Conservation (phyloP, 2,888 invertebrate genomes). For the Tuta absoluta region DNA sequence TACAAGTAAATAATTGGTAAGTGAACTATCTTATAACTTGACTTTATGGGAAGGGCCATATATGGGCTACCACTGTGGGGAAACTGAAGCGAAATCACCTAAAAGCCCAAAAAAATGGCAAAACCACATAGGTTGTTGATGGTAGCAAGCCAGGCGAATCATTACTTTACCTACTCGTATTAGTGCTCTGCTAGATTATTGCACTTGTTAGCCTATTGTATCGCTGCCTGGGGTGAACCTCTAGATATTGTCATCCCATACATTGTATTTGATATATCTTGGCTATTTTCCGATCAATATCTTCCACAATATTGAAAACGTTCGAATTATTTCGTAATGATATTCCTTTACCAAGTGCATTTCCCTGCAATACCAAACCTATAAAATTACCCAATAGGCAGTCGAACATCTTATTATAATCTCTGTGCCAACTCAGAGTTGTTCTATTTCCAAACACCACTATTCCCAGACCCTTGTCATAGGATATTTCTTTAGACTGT, state of each 20-base stretch:
- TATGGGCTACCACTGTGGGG: no score
- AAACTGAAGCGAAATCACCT: no score
- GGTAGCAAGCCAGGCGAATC: no score
- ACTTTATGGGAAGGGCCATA: no score
- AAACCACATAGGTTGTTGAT: no score
- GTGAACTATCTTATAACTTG: constrained; percentile 73
- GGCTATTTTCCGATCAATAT: not conserved
- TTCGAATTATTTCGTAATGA: not conserved
- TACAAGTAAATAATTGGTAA: constrained; percentile 99
- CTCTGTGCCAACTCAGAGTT: constrained; percentile 32
- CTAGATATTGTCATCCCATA: no score
- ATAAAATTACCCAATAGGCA: constrained; percentile 29
- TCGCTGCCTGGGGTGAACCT: no score
- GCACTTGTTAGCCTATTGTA: no score
- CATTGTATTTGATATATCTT: not conserved
- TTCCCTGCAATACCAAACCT: constrained; percentile 11
- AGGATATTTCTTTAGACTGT: not conserved
- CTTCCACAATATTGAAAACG: not conserved
- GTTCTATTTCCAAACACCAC: constrained; percentile 34
- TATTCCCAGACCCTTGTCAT: constrained; percentile 29
- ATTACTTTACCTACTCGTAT: no score
- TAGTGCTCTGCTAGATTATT: no score
- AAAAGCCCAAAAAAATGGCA: no score
- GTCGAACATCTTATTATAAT: constrained; percentile 34
- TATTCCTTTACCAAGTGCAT: not conserved